Evolutionary conservation across 2,797 vertebrate species (phyloP), one percentile per base, ranked within the genome.

Genomic region (Ibycter americanus): DNA sequence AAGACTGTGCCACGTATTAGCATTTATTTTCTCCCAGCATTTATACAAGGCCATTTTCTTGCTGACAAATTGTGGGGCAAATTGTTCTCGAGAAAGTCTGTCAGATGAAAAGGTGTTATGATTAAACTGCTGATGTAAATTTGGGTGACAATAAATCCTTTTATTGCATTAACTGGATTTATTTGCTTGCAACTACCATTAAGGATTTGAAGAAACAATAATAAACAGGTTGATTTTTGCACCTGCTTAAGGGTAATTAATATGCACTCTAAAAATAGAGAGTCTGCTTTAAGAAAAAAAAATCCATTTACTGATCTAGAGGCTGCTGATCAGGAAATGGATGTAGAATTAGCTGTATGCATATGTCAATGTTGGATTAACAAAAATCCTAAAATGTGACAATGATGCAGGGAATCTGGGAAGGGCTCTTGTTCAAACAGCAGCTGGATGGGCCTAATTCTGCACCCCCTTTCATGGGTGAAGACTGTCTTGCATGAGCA

Each of bases 41-140:
- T 98, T 98, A 97, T 95, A 96, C 83, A 97, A 98, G 98, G 98
- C 98, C 97, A 98, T 98, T 98, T 98, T 87, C 98, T 72, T 49
- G 76, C 96, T 98, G 98, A 98, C 98, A 98, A 98, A 98, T 98
- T 82, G 96, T 93, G 95, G 94, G 97, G 97, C 96, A 98, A 98
- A 98, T 97, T 98, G 98, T 98, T 98, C 96, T 97, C 23, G 19
- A 97, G 97, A 96, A 98, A 98, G 96, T 97, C 97, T 97, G 98
- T 98, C 97, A 94, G 90, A 97, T 12, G 96, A 96, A 97, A 98
- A 98, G 98, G 98, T 97, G 97, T 97, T 92, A 96, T 98, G 98
- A 98, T 98, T 98, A 98, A 98, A 93, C 81, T 83, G 96, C 87
- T 92, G 89, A 96, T 42, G 73, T 98, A 98, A 98, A 98, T 98